Evolutionary conservation across 2,797 vertebrate genomes (phyloP).

Genomic region (Hylomyscus alleni): DNA sequence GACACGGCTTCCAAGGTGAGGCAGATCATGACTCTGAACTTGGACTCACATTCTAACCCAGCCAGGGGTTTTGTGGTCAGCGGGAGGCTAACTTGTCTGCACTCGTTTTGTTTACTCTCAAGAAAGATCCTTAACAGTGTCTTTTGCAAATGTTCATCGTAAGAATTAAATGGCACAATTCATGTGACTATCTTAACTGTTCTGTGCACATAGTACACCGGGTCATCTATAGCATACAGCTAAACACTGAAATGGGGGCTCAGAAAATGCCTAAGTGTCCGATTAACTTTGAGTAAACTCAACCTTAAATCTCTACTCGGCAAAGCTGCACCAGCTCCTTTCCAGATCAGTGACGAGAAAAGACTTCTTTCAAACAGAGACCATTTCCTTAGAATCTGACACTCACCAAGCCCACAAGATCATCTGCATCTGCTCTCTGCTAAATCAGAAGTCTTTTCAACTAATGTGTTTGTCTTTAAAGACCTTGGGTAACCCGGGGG

Average conservation of each 20-base stretch:
- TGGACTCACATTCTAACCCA: not conserved
- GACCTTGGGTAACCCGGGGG: not conserved
- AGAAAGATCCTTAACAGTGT: not conserved
- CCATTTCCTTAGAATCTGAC: not conserved
- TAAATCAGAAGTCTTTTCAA: slow-evolving; percentile 46
- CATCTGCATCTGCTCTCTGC: not conserved
- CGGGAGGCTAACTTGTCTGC: slow-evolving; percentile 4
- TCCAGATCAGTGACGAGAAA: slow-evolving; percentile 56
- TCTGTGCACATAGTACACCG: not conserved
- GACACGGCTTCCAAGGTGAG: slow-evolving; percentile 4
- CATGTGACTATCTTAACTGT: slow-evolving; percentile 41
- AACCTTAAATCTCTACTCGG: slow-evolving; percentile 29
- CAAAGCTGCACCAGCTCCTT: not conserved
- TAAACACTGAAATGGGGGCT: not conserved
- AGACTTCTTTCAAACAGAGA: slow-evolving; percentile 47
- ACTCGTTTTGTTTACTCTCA: not conserved
- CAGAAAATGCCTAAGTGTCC: not conserved
- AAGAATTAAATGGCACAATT: slow-evolving; percentile 58
- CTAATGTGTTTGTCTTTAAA: slow-evolving; percentile 57
- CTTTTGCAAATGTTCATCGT: slow-evolving; percentile 41
- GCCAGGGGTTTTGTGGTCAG: not conserved
- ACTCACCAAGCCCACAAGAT: slow-evolving; percentile 7
- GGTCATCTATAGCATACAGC: not conserved
- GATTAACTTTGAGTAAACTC: slow-evolving; percentile 2
- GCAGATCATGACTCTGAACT: slow-evolving; percentile 1